phyloP scores from a whole-genome alignment of 1,140 invertebrate genomes.

The Megalonaias nervosa region DNA sequence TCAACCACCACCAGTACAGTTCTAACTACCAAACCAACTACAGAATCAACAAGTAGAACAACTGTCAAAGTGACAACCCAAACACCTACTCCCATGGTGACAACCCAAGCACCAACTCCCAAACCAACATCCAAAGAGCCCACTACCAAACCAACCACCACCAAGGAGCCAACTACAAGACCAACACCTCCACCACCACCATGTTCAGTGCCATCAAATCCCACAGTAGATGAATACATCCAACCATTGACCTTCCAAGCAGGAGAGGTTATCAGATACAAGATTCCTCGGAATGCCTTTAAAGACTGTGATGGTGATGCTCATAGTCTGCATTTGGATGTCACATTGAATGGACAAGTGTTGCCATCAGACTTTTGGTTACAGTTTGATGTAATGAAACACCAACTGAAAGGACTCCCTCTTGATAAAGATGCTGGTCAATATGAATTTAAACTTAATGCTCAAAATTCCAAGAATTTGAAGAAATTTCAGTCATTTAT shows the following conservation, averaged over 20 bases:
- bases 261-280: conserved; percentile 83
- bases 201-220: conserved; percentile 19
- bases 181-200: conserved; percentile 27
- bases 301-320: conserved; percentile 90
- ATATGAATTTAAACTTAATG: conserved; percentile 48
- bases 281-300: conserved; percentile 88
- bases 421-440: conserved; percentile 78
- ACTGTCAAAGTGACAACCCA: conserved; percentile 8
- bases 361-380: conserved; percentile 49
- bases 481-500: conserved; percentile 31
- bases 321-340: conserved; percentile 80
- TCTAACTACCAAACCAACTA: conserved; percentile 7
- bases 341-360: conserved; percentile 77
- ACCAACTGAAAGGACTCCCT: conserved; percentile 75
- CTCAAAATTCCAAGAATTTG: conserved; percentile 22
- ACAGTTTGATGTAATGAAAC: conserved; percentile 36
- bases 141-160: conserved; percentile 16
- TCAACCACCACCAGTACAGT: conserved; percentile 19
- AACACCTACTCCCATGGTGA: conserved; percentile 7
- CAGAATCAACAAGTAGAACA: background rate
- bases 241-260: conserved; percentile 75
- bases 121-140: conserved; percentile 11
- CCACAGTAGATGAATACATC: conserved; percentile 39
- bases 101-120: background rate
- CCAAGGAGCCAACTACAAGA: conserved; percentile 2